A percentile compares a stretch with the other conserved stretches of the same genome.
Evolutionary conservation across 2,888 invertebrate species (phyloP).

Genomic region (Pyralis farinalis): DNA sequence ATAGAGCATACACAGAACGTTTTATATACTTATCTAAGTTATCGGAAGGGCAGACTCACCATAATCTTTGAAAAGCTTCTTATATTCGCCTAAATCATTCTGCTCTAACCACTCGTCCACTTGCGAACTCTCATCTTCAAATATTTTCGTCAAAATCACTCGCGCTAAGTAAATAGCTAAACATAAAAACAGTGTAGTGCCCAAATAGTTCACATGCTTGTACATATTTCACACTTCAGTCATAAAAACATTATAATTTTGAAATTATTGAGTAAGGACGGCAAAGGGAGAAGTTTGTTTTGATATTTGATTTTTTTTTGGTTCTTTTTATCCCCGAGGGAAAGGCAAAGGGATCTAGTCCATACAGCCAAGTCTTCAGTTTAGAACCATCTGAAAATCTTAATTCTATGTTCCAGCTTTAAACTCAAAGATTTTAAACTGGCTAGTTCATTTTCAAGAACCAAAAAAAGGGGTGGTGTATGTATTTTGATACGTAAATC

Average conservation of each 20-base stretch:
- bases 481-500: too few species aligned
- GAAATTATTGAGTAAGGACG: slow-evolving; percentile 14
- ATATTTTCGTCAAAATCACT: slow-evolving; percentile 57
- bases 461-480: too few species aligned
- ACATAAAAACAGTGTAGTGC: slow-evolving; percentile 53
- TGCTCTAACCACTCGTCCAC: slow-evolving; percentile 89
- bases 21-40: too few species aligned
- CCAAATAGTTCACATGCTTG: slow-evolving; percentile 52
- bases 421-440: too few species aligned
- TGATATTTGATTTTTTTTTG: slow-evolving; percentile 3
- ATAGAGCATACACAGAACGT: too few species aligned
- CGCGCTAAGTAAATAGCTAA: slow-evolving; percentile 55
- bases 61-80: slow-evolving; percentile 85
- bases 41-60: slow-evolving; percentile 85
- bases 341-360: too few species aligned
- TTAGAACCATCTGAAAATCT: too few species aligned
- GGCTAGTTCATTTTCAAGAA: too few species aligned
- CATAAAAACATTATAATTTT: slow-evolving; percentile 39
- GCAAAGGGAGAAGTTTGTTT: slow-evolving; percentile 18
- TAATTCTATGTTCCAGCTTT: too few species aligned
- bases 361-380: too few species aligned
- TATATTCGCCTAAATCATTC: slow-evolving; percentile 86
- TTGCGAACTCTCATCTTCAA: slow-evolving; percentile 80
- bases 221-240: slow-evolving; percentile 51
- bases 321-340: too few species aligned